These are phyloP conservation scores for Trichopoda pennipes DNA, from an alignment of 2,888 invertebrate genomes.

Conservation along the genomic window DNA sequence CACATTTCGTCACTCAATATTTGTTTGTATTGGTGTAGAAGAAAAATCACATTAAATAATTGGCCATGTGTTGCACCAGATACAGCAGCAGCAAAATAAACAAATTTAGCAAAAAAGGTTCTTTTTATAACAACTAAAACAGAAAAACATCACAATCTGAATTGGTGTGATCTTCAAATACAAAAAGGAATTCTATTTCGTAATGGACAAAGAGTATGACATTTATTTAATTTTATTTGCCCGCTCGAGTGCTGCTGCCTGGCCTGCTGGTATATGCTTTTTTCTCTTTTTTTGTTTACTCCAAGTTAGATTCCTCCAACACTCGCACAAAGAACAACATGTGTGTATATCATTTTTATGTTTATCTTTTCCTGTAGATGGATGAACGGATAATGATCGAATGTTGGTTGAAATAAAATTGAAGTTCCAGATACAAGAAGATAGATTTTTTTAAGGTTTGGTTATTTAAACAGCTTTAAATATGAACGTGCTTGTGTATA, in stretches of 20 bases:
- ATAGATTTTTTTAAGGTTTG: slow-evolving; percentile 59
- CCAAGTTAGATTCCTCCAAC: slow-evolving; percentile 22
- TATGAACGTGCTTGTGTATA: not conserved
- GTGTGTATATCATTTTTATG: slow-evolving; percentile 16
- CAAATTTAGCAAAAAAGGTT: slow-evolving; percentile 48
- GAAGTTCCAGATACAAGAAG: slow-evolving; percentile 31
- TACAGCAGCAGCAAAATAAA: slow-evolving; percentile 23
- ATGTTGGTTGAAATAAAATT: slow-evolving; percentile 46
- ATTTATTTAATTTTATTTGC: slow-evolving; percentile 30
- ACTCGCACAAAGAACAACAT: slow-evolving; percentile 15
- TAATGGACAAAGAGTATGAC: slow-evolving; percentile 48
- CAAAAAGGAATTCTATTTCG: slow-evolving; percentile 8
- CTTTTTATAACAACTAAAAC: not conserved
- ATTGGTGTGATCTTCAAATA: slow-evolving; percentile 40
- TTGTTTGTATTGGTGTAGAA: slow-evolving; percentile 2
- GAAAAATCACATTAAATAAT: slow-evolving; percentile 47
- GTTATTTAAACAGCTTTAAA: slow-evolving; percentile 41
- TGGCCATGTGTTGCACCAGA: slow-evolving; percentile 44
- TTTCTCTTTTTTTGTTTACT: not conserved
- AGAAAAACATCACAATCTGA: slow-evolving; percentile 12
- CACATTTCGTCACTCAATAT: not conserved
- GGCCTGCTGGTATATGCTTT: not conserved
- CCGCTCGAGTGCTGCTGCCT: not conserved
- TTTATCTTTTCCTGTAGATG: slow-evolving; percentile 64
- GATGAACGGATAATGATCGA: slow-evolving; percentile 58